Percentiles rank a stretch among this genome's conserved stretches.
Evolutionary conservation across 2,113 vertebrate genomes (phyloP).

Genomic region (Trinectes maculatus): DNA sequence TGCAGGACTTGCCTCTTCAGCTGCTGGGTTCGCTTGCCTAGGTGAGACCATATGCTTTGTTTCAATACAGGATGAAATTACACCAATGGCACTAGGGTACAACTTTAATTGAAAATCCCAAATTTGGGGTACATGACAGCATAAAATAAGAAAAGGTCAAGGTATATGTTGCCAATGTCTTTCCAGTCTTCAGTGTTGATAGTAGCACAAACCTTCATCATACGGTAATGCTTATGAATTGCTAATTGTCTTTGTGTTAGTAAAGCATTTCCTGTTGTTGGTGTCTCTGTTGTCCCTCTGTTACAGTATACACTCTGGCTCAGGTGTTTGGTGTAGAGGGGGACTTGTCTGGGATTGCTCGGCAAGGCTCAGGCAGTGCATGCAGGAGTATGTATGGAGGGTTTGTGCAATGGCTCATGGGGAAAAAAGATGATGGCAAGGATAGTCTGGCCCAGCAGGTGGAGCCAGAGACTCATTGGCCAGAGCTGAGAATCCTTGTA

Average conservation of each 20-base stretch:
- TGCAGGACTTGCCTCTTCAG: constrained; percentile 93
- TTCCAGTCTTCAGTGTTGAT: neutral
- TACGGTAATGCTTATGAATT: too few relatives aligned
- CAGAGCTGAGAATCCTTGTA: constrained; percentile 88
- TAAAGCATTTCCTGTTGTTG: neutral
- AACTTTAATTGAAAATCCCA: too few relatives aligned
- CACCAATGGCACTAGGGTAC: neutral
- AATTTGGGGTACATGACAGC: too few relatives aligned
- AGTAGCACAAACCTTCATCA: neutral
- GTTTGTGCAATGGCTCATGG: constrained; percentile 94
- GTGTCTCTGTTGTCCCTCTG: neutral
- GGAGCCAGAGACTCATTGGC: constrained; percentile 91
- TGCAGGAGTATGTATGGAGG: constrained; percentile 93
- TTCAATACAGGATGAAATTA: neutral
- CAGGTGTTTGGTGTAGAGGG: constrained; percentile 86
- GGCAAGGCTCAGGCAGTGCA: constrained; percentile 94
- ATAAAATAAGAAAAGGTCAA: neutral
- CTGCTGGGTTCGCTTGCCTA: constrained; percentile 93
- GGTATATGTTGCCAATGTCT: neutral
- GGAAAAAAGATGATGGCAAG: constrained; percentile 85
- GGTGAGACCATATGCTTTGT: constrained; percentile 77
- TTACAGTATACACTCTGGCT: constrained; percentile 87
- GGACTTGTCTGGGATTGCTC: constrained; percentile 90
- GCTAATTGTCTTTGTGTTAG: too few relatives aligned
- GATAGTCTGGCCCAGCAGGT: constrained; percentile 92